A percentile compares a stretch with the other conserved stretches of the same genome.
Conservation (phyloP, 2,113 vertebrate species). For the Poeciliopsis prolifica region DNA sequence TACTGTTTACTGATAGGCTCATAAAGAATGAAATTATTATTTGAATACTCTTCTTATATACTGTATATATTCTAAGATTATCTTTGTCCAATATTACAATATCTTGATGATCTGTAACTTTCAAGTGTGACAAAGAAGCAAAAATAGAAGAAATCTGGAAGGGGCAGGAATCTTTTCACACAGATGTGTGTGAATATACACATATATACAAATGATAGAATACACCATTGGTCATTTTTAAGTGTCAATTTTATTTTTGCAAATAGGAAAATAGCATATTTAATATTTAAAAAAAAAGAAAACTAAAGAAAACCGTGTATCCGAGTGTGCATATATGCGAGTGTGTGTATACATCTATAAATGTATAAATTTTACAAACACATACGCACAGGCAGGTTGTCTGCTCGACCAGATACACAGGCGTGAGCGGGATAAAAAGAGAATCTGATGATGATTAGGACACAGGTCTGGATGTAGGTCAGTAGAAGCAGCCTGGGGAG, state of each 20-base stretch:
- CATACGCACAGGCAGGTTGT: not conserved
- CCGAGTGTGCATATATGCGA: slow-evolving; percentile 20
- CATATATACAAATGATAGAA: not conserved
- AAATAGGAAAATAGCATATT: slow-evolving; percentile 84
- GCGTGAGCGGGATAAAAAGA: slow-evolving; percentile 33
- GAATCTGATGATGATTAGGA: slow-evolving; percentile 41
- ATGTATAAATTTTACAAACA: not conserved
- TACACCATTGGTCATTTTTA: not conserved
- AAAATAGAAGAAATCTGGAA: too few species aligned
- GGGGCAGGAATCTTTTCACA: too few species aligned
- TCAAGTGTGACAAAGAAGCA: too few species aligned
- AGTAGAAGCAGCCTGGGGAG: slow-evolving; percentile 71
- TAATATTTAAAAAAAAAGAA: slow-evolving; percentile 69
- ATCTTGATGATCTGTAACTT: too few species aligned
- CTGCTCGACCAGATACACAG: slow-evolving; percentile 53
- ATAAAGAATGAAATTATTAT: too few species aligned
- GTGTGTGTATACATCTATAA: slow-evolving; percentile 1
- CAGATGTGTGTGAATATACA: too few species aligned
- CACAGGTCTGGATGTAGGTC: slow-evolving; percentile 71
- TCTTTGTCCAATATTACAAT: too few species aligned
- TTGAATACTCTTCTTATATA: too few species aligned
- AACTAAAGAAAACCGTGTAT: slow-evolving; percentile 24
- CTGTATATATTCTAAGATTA: too few species aligned
- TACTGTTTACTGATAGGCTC: too few species aligned
- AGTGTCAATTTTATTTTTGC: slow-evolving; percentile 69